Percentiles rank a stretch among this genome's conserved stretches.
phyloP scores from a whole-genome alignment of 2,888 invertebrate species.

The Cephus pygmeus region DNA sequence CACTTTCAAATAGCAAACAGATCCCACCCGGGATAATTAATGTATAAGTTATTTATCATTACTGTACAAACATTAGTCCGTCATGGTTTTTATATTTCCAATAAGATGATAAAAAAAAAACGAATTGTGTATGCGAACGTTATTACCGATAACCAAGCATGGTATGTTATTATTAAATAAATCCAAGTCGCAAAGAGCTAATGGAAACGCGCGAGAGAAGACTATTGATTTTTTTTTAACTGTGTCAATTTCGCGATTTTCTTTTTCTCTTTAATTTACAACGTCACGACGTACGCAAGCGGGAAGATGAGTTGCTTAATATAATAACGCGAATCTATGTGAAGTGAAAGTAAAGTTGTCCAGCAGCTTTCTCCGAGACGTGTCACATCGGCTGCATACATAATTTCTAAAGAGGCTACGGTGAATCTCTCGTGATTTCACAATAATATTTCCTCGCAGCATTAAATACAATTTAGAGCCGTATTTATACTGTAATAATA shows the following conservation, averaged over 20 bases:
- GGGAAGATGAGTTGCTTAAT: conserved; percentile 43
- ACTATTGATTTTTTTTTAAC: neutral
- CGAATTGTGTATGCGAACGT: conserved; percentile 31
- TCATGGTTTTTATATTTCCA: conserved; percentile 42
- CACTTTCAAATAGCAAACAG: neutral
- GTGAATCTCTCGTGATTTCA: neutral
- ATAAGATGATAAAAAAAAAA: conserved; percentile 16
- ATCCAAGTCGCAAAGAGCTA: neutral
- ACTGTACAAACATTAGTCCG: conserved; percentile 48
- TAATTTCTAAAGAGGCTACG: conserved; percentile 35
- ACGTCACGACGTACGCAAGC: conserved; percentile 9
- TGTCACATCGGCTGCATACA: conserved; percentile 45
- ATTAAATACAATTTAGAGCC: neutral
- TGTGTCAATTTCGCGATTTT: neutral
- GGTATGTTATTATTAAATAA: conserved; percentile 16
- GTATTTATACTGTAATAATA: neutral
- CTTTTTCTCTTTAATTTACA: neutral
- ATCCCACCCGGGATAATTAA: conserved; percentile 22
- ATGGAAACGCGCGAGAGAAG: neutral
- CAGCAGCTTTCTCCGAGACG: conserved; percentile 56
- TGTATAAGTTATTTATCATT: conserved; percentile 56
- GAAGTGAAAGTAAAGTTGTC: conserved; percentile 57
- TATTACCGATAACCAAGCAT: conserved; percentile 7
- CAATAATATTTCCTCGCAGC: neutral
- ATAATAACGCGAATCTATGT: conserved; percentile 40